Evolutionary conservation across 92 coral and sea anemone species (phyloP).

Genomic region (Epizoanthus stellaris): DNA sequence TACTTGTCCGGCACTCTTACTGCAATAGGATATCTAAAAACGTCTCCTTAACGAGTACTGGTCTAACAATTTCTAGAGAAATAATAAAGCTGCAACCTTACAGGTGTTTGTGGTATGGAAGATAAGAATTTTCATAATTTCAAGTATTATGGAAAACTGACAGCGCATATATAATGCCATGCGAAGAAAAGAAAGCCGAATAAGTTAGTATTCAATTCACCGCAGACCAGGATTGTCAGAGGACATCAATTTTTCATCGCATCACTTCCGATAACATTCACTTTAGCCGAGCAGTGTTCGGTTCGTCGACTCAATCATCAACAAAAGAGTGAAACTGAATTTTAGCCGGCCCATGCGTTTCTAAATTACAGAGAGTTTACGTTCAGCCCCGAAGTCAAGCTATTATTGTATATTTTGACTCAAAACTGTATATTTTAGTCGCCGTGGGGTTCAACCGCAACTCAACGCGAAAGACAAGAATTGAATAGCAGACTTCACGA

Average conservation of each 20-base stretch:
- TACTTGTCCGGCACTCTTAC: no score
- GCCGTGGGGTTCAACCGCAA: slow-evolving; percentile 11
- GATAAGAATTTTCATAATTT: slow-evolving; percentile 8
- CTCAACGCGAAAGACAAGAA: neutral
- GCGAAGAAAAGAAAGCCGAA: neutral
- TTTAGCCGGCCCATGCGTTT: neutral
- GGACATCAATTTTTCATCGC: slow-evolving; percentile 17
- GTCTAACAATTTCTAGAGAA: neutral
- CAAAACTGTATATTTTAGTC: slow-evolving; percentile 18
- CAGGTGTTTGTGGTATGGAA: neutral
- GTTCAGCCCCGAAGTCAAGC: neutral
- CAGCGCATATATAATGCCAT: slow-evolving; percentile 24
- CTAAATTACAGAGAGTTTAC: neutral
- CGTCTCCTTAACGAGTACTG: neutral
- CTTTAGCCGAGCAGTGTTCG: neutral
- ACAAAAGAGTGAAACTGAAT: neutral
- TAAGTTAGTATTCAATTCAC: neutral
- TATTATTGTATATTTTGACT: slow-evolving; percentile 1
- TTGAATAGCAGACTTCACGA: neutral
- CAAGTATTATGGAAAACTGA: slow-evolving; percentile 32
- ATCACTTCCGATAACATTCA: slow-evolving; percentile 4
- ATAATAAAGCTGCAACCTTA: neutral
- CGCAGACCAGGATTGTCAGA: slow-evolving; percentile 26
- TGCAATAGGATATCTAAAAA: neutral
- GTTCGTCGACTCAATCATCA: neutral